Conservation (phyloP, 2,888 invertebrate species). For the Sepioteuthis lessoniana region DNA sequence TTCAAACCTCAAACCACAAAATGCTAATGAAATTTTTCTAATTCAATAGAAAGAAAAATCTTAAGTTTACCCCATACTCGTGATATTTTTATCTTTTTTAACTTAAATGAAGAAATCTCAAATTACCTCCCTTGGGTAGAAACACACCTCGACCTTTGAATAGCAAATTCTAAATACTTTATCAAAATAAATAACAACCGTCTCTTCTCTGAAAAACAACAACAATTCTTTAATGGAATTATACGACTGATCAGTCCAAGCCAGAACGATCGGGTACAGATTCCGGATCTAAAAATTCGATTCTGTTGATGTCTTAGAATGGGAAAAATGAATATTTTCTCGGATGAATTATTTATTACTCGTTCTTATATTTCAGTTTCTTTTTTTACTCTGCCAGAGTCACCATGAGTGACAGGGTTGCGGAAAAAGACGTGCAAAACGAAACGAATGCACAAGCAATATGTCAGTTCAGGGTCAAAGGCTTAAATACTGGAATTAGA, state of each 20-base stretch:
- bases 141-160: background rate
- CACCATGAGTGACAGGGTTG: too few relatives aligned
- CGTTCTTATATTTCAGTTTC: background rate
- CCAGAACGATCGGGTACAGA: background rate
- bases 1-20: background rate
- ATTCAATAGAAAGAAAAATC: background rate
- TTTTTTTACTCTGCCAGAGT: background rate
- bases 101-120: background rate
- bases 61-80: background rate
- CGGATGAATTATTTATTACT: background rate
- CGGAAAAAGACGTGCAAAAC: background rate
- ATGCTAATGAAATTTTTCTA: background rate
- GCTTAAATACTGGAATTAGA: background rate
- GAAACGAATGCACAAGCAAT: background rate
- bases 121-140: background rate
- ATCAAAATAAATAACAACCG: background rate
- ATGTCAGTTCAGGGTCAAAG: background rate
- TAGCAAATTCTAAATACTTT: background rate
- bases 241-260: background rate
- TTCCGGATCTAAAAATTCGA: background rate
- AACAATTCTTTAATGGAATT: background rate
- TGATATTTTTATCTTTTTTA: background rate
- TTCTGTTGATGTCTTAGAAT: background rate
- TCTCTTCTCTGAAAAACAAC: too few relatives aligned
- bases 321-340: background rate